Evolutionary conservation across 2,888 invertebrate genomes (phyloP).

Genomic region (Dioctria rufipes): DNA sequence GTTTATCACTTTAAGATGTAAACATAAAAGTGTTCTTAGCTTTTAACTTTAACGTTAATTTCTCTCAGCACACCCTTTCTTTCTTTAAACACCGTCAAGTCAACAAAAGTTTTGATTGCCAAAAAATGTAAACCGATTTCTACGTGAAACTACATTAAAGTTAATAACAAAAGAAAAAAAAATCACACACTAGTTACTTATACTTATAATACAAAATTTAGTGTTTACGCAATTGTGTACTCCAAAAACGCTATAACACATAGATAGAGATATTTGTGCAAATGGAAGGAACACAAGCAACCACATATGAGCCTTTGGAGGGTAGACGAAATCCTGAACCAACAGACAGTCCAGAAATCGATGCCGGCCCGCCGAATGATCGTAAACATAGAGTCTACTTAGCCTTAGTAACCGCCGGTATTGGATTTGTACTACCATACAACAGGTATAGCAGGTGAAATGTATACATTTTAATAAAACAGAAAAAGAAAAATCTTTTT

Average conservation of each 20-base stretch:
- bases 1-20: neutral
- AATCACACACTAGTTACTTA: neutral
- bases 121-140: neutral
- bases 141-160: neutral
- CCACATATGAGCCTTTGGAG: slow-evolving; percentile 70
- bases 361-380: slow-evolving; percentile 70
- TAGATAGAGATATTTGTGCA: no score
- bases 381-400: slow-evolving; percentile 69
- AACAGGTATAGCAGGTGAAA: slow-evolving; percentile 79
- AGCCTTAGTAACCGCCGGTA: slow-evolving; percentile 84
- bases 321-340: slow-evolving; percentile 67
- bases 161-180: no score
- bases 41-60: neutral
- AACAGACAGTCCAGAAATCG: slow-evolving; percentile 70
- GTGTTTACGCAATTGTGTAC: neutral
- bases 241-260: neutral
- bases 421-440: slow-evolving; percentile 92
- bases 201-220: neutral
- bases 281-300: slow-evolving; percentile 67
- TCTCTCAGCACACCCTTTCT: neutral
- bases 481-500: neutral
- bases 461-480: neutral
- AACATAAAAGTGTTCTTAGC: neutral
- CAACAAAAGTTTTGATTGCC: neutral
- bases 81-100: neutral